Percentiles rank a stretch among this genome's conserved stretches.
Conservation (phyloP, 1,140 invertebrate genomes). For the Lucilia sericata region DNA sequence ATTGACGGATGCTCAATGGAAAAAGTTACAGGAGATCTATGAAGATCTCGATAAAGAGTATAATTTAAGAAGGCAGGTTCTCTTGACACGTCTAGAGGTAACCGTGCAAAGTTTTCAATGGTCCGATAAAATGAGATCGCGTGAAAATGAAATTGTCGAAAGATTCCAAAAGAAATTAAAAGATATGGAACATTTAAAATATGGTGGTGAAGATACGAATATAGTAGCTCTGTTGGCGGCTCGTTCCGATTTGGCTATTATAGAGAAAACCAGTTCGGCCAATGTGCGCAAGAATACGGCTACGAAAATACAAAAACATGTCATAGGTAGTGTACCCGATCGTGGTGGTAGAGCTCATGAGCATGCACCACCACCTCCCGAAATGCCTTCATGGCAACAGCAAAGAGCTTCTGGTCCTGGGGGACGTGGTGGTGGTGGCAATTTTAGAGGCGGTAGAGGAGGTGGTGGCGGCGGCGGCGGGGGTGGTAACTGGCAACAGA, state of each 20-base stretch:
- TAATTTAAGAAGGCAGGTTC: constrained; percentile 84
- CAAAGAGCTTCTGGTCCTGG: constrained; percentile 60
- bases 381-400: constrained; percentile 92
- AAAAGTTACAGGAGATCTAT: constrained; percentile 77
- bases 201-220: constrained; percentile 74
- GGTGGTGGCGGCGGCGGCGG: constrained; percentile 54
- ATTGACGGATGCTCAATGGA: constrained; percentile 86
- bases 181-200: constrained; percentile 67
- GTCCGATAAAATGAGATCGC: constrained; percentile 83
- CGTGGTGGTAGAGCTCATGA: constrained; percentile 90
- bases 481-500: constrained; percentile 46
- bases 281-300: constrained; percentile 83
- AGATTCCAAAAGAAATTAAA: constrained; percentile 78
- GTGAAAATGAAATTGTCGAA: constrained; percentile 79
- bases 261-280: constrained; percentile 90
- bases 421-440: constrained; percentile 48
- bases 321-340: constrained; percentile 89
- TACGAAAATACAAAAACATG: constrained; percentile 85
- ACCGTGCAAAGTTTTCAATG: constrained; percentile 96
- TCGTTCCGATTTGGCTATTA: constrained; percentile 81
- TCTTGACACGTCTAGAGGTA: constrained; percentile 91
- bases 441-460: constrained; percentile 50
- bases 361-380: constrained; percentile 90
- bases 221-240: constrained; percentile 84
- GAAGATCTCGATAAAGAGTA: constrained; percentile 85